Evolutionary conservation across 2,797 vertebrate genomes (phyloP), one percentile per base, ranked within the genome.

Genomic region (Megaceryle alcyon): DNA sequence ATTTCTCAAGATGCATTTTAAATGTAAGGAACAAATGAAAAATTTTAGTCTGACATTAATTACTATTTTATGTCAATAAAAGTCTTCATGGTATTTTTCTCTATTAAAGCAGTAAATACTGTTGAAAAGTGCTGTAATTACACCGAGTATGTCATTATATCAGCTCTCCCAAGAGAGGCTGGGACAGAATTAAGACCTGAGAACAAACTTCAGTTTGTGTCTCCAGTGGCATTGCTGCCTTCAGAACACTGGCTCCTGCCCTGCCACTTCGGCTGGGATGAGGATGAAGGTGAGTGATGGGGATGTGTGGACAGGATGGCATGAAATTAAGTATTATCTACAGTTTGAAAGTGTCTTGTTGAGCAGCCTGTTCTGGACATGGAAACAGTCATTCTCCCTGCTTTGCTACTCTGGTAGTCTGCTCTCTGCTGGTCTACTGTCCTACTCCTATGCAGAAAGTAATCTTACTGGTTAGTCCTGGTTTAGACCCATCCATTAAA

Each of bases 241-340:
- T 29, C 44, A 49, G 44, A 71, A 77, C 35, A 7, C 15, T 12
- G 29, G 43, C 48, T 68, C 56, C 63, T 79, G 51, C 17, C n/a
- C 18, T 2, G 2, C 2, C 15, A 8, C 35, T 25, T 22, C 1
- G 9, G 28, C 64, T 72, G 54, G 56, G 26, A 14, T 10, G 35
- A 64, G 26, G 31, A 25, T 10, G 44, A 33, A 44, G 41, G 31
- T 0, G 0, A 78, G 46, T 2, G 61, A 43, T 51, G 31, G 73
- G 49, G 15, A 12, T 14, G 31, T 3, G 7, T 41, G 35, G 26
- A 10, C 33, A 65, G 19, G 14, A 26, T 10, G 37, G 23, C 41
- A 57, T 0, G 1, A 59, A 14, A 31, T 66, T 16, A 29, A 54
- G 18, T 7, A 35, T 14, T 18, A 16, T 2, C 25, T 22, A 1